Conservation (phyloP, 2,113 vertebrate genomes). For the Malurus elegans region DNA sequence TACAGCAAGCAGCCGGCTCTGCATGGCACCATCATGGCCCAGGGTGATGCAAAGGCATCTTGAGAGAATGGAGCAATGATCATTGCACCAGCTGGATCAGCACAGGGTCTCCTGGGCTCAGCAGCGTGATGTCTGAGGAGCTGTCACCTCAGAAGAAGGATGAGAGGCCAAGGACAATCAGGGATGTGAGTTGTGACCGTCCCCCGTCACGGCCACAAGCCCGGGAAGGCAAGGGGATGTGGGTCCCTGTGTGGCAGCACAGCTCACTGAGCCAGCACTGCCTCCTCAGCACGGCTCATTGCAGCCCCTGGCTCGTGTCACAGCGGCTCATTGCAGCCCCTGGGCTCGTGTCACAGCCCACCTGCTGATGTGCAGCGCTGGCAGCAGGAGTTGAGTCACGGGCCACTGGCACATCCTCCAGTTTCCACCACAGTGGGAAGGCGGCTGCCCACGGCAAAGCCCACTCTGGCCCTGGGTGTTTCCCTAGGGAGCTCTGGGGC, state of each 20-base stretch:
- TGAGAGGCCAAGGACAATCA: background rate
- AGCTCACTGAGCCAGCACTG: background rate
- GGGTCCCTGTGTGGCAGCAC: background rate
- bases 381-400: background rate
- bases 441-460: rapidly evolving
- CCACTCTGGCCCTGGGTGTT: background rate
- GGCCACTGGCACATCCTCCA: background rate
- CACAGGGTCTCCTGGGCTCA: background rate
- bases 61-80: background rate
- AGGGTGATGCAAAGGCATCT: background rate
- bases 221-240: rapidly evolving
- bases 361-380: background rate
- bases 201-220: rapidly evolving
- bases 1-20: background rate
- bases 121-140: background rate
- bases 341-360: background rate
- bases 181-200: background rate
- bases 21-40: rapidly evolving
- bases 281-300: rapidly evolving
- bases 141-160: background rate
- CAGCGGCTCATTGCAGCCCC: background rate
- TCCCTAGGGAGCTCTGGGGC: background rate
- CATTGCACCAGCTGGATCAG: background rate
- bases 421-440: background rate
- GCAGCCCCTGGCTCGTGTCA: background rate